These are phyloP conservation scores for Stenotaenia linearis DNA, from an alignment of 2,888 invertebrate species.

Conservation along the genomic window DNA sequence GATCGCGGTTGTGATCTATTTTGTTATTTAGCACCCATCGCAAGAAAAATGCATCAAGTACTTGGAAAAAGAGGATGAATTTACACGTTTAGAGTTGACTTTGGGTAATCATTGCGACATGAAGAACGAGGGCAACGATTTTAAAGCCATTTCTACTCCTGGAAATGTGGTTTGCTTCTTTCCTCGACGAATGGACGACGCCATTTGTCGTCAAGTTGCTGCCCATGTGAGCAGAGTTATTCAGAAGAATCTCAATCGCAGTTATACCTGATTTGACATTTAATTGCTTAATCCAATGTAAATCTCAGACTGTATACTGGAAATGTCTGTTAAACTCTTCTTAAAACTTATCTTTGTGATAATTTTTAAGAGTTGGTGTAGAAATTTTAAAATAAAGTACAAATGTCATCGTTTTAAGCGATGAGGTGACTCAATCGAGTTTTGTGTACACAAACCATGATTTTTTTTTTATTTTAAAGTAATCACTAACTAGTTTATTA, in stretches of 20 bases:
- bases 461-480: no score
- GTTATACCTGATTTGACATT: neutral
- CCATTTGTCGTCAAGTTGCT: neutral
- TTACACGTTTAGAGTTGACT: neutral
- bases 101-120: slow-evolving; percentile 15
- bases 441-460: no score
- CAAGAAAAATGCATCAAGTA: slow-evolving; percentile 1
- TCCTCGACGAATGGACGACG: neutral
- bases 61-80: slow-evolving; percentile 13
- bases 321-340: no score
- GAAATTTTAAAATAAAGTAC: neutral
- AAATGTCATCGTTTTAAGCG: neutral
- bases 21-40: neutral
- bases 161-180: slow-evolving; percentile 10
- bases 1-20: neutral
- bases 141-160: slow-evolving; percentile 12
- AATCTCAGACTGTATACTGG: no score
- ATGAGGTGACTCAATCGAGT: neutral
- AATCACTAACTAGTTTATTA: no score
- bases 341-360: no score
- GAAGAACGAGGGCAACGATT: neutral
- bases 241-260: neutral
- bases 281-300: no score
- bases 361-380: no score
- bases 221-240: neutral